phyloP scores from a whole-genome alignment of 2,888 invertebrate genomes.

The Eutolmus rufibarbis region DNA sequence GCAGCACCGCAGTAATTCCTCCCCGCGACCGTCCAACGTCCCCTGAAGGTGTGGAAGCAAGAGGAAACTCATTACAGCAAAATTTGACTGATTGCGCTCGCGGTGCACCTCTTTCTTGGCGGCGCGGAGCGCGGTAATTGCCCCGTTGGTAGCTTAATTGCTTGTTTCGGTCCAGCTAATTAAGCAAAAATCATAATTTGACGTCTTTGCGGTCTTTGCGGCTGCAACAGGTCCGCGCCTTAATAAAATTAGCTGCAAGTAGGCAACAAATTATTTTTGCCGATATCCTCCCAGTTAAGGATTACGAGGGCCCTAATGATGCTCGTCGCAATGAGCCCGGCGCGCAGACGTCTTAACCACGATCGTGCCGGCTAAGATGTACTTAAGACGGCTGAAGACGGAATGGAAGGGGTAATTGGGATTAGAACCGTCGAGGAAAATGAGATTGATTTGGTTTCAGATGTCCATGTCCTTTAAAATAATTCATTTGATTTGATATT shows the following conservation, averaged over 20 bases:
- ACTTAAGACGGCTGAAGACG: not conserved
- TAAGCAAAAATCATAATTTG: conserved; percentile 40
- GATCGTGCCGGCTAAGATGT: not conserved
- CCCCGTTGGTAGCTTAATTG: conserved; percentile 34
- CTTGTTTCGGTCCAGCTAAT: conserved; percentile 34
- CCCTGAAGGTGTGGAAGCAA: not conserved
- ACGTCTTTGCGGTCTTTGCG: not conserved
- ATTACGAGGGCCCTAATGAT: not conserved
- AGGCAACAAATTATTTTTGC: conserved; percentile 22
- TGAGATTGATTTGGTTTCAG: not conserved
- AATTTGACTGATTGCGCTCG: conserved; percentile 23
- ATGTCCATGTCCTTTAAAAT: no score
- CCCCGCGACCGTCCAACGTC: not conserved
- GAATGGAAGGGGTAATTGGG: not conserved
- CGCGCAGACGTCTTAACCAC: not conserved
- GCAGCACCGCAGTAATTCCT: not conserved
- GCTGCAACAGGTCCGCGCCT: not conserved
- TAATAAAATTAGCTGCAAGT: conserved; percentile 22
- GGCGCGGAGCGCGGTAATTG: conserved; percentile 8
- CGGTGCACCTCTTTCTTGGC: not conserved
- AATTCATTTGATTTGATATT: not conserved
- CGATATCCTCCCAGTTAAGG: not conserved
- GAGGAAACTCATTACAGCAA: conserved; percentile 27
- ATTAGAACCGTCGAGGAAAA: not conserved
- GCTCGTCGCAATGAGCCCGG: not conserved